Base-by-base conservation (phyloP, 2,888 invertebrate species). In the Torymus texanus region DNA sequence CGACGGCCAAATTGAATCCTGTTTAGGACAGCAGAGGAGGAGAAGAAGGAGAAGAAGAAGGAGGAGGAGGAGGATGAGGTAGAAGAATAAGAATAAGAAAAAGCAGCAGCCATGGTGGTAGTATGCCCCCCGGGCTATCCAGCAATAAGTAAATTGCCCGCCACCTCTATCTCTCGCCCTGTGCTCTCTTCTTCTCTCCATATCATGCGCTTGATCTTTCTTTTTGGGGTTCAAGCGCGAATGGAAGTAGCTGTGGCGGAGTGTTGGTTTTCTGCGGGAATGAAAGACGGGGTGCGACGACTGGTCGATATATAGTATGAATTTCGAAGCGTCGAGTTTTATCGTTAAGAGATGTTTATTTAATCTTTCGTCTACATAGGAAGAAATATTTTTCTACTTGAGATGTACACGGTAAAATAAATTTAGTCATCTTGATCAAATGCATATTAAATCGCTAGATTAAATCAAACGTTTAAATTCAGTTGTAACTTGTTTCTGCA, bases 1-100 rank as follows among this genome's bases (percentile, higher is more conserved):
- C 84, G 87, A 87, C 86, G 87, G 85, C 88, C 87, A 90, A 90
- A 90, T 90, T 90, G 90, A 90, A 90, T 90, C 88, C 87, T 88
- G 90, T 87, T 90, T 89, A 89, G 89, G 88, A 88, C 86, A 86
- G 85, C 84, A 86, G 63, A 50, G 66, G 29, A 56, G 55, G 12
- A 24, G 8, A 53, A 14, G 84, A 85, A 18, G 24, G 62, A 55
- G 16, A 29, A 21, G 11, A 41, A 41, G 41, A 41, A 41, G 41
- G 8, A 41, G 41, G 10, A 41, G 41, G 10, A 62, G 77, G 21
- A 62, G 66, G 13, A n/a, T n/a, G n/a, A 16, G 24, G 10, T 13
- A 14, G 12, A 29, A 21, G 11, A 41, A n/a, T n/a, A n/a, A 41
- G 41, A 41, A 41, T 5, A 41, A 41, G 41, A 41, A 41, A 8